A percentile compares a stretch with the other conserved stretches of the same genome.
Evolutionary conservation across 2,113 vertebrate species (phyloP).

Genomic region (Azemiops feae): DNA sequence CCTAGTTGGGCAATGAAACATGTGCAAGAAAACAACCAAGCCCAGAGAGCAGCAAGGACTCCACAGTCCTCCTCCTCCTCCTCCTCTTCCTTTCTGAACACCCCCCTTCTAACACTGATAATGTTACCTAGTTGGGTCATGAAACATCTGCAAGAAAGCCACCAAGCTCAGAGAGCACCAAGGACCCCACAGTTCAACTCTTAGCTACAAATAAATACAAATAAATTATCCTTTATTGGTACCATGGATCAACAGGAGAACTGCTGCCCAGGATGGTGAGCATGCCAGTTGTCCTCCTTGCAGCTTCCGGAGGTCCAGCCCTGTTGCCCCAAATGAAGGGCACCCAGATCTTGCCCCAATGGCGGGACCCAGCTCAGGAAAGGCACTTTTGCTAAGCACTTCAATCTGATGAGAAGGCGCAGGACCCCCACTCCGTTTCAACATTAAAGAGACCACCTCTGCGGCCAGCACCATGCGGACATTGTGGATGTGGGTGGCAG

Average conservation of each 20-base stretch:
- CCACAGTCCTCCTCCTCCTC: too few relatives aligned
- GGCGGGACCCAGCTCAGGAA: background rate
- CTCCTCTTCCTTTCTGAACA: too few relatives aligned
- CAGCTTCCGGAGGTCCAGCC: background rate
- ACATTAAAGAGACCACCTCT: background rate
- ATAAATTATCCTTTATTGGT: background rate
- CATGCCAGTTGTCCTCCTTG: rapidly evolving
- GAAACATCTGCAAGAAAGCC: too few relatives aligned
- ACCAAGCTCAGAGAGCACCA: background rate
- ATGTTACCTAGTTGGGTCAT: too few relatives aligned
- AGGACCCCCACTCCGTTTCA: background rate
- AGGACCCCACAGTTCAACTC: background rate
- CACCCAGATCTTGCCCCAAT: background rate
- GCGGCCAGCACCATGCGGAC: background rate
- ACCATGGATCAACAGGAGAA: background rate
- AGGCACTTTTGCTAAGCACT: background rate
- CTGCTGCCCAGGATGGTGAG: background rate
- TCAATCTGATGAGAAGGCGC: background rate
- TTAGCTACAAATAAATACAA: background rate
- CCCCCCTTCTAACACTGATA: too few relatives aligned
- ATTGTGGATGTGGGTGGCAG: background rate
- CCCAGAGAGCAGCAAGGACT: too few relatives aligned
- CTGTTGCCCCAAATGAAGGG: background rate
- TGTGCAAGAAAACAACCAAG: too few relatives aligned
- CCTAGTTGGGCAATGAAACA: too few relatives aligned